Conservation (phyloP, 2,797 vertebrate species). For the Discoglossus pictus region DNA sequence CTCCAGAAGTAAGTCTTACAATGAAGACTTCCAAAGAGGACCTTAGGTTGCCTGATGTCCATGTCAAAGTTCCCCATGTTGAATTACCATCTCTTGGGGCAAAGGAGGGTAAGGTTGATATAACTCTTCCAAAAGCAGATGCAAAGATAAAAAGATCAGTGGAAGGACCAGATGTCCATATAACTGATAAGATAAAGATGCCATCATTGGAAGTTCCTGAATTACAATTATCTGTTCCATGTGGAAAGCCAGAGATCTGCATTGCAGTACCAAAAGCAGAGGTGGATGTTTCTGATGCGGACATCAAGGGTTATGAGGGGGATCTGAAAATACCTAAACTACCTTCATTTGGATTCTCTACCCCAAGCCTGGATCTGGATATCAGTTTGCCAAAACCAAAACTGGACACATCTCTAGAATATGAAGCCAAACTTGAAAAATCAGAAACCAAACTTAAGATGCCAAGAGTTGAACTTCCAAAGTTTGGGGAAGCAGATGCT, state of each 20-base stretch:
- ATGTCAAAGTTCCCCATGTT: constrained; percentile 71
- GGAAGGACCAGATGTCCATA: background rate
- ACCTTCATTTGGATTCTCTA: constrained; percentile 68
- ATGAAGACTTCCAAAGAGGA: constrained; percentile 49
- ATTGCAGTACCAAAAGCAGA: constrained; percentile 68
- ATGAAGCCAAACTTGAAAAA: constrained; percentile 34
- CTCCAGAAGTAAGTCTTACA: constrained; percentile 57
- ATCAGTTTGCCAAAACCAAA: constrained; percentile 64
- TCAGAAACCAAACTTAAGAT: constrained; percentile 58
- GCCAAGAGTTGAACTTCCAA: constrained; percentile 65
- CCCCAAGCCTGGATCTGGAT: constrained; percentile 71
- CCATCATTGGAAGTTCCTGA: constrained; percentile 70
- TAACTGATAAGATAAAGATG: constrained; percentile 65
- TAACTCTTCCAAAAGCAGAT: constrained; percentile 21
- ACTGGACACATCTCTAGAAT: constrained; percentile 36
- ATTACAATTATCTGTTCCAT: constrained; percentile 73
- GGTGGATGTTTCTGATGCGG: constrained; percentile 71
- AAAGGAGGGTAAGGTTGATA: constrained; percentile 56
- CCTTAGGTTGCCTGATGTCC: constrained; percentile 63
- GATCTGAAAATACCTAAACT: constrained; percentile 72
- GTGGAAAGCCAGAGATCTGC: constrained; percentile 66
- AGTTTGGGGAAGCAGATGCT: constrained; percentile 12
- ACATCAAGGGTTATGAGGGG: constrained; percentile 71
- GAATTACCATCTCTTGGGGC: constrained; percentile 67
- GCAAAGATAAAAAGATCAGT: constrained; percentile 37